Percentiles rank a stretch among this genome's conserved stretches.
Evolutionary conservation across 2,888 invertebrate species (phyloP).

Genomic region (Chaetoderma sp.): DNA sequence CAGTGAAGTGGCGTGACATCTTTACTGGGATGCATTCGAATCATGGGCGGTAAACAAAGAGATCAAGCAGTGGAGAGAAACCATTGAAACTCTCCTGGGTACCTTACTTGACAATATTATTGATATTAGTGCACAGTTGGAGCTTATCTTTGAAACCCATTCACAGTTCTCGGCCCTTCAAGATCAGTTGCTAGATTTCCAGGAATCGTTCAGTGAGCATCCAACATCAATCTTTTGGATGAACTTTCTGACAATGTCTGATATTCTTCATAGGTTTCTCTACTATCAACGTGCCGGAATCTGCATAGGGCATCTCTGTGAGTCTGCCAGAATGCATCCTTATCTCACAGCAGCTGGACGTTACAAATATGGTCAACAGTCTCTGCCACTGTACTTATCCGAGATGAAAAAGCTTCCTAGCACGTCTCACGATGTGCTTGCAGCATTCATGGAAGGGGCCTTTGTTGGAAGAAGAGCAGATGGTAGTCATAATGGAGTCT

Average conservation of each 20-base stretch:
- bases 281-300: neutral
- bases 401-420: slow-evolving; percentile 23
- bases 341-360: slow-evolving; percentile 21
- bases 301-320: no score
- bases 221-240: neutral
- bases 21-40: slow-evolving; percentile 13
- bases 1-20: slow-evolving; percentile 8
- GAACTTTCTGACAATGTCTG: neutral
- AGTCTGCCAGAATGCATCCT: slow-evolving; percentile 12
- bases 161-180: neutral
- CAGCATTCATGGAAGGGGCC: slow-evolving; percentile 4
- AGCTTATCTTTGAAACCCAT: neutral
- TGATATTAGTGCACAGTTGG: neutral
- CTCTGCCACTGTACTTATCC: slow-evolving; percentile 8
- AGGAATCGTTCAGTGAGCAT: neutral
- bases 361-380: slow-evolving; percentile 19
- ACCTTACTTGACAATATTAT: neutral
- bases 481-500: slow-evolving; percentile 20
- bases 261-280: neutral
- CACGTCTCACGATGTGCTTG: slow-evolving; percentile 3
- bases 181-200: neutral
- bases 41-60: slow-evolving; percentile 6
- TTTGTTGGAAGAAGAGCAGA: slow-evolving; percentile 10
- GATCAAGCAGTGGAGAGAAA: neutral
- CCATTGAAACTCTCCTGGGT: neutral